Evolutionary conservation across 2,888 invertebrate species (phyloP).

Genomic region (Epsilonema sp.): DNA sequence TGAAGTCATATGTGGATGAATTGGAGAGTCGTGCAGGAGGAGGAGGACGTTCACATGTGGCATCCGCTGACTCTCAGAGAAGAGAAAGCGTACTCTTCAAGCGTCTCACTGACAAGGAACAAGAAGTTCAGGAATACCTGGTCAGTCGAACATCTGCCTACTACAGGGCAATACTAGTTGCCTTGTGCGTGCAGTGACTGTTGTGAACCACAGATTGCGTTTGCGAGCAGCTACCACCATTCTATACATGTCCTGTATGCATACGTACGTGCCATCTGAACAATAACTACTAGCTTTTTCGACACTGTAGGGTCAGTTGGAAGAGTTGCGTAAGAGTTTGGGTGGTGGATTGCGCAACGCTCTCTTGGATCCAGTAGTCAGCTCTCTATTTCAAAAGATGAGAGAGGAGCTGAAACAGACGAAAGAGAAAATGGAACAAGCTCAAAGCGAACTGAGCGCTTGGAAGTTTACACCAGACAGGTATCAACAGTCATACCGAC

Average conservation of each 20-base stretch:
- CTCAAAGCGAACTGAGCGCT: slow-evolving; percentile 85
- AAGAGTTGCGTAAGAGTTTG: slow-evolving; percentile 7
- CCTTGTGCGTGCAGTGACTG: background rate
- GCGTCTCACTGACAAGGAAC: slow-evolving; percentile 77
- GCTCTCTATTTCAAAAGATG: slow-evolving; percentile 70
- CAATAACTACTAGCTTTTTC: too few relatives aligned
- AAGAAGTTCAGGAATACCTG: slow-evolving; percentile 84
- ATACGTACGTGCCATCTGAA: too few relatives aligned
- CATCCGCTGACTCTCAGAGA: slow-evolving; percentile 59
- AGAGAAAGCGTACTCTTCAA: slow-evolving; percentile 78
- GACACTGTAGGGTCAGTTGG: slow-evolving; percentile 6
- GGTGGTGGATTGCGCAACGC: slow-evolving; percentile 51
- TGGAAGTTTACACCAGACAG: slow-evolving; percentile 99
- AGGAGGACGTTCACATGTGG: too few relatives aligned
- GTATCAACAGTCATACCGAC: too few relatives aligned
- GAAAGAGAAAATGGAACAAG: slow-evolving; percentile 76
- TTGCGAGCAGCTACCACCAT: too few relatives aligned
- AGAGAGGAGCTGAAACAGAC: slow-evolving; percentile 70
- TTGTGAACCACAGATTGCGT: background rate
- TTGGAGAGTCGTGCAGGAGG: too few relatives aligned
- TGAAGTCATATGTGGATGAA: background rate
- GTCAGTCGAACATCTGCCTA: slow-evolving; percentile 44
- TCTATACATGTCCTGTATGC: too few relatives aligned
- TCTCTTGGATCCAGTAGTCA: slow-evolving; percentile 80
- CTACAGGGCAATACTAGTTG: background rate